These are phyloP conservation scores for Ceraclea dissimilis DNA, from an alignment of 2,888 invertebrate genomes.

Conservation along the genomic window DNA sequence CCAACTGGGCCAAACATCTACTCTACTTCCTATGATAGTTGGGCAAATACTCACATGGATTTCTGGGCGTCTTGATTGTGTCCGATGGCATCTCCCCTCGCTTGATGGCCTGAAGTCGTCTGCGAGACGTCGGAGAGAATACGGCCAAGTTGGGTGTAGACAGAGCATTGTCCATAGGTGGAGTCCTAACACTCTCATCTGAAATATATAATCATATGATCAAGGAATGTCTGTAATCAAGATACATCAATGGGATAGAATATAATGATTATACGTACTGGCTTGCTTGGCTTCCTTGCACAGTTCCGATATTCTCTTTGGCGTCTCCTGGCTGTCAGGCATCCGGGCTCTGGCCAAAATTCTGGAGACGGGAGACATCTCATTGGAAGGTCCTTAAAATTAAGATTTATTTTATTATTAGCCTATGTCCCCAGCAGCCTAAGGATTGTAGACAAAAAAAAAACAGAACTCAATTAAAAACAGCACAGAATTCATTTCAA, in stretches of 20 bases:
- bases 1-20: too few relatives aligned
- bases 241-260: too few relatives aligned
- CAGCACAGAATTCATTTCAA: too few relatives aligned
- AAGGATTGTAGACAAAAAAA: too few relatives aligned
- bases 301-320: conserved; percentile 33
- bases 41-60: conserved; percentile 43
- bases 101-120: conserved; percentile 38
- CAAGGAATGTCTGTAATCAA: not conserved
- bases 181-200: conserved; percentile 31
- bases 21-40: too few relatives aligned
- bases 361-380: conserved; percentile 42
- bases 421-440: too few relatives aligned
- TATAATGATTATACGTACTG: conserved; percentile 29
- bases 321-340: conserved; percentile 41
- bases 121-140: conserved; percentile 38
- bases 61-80: conserved; percentile 38
- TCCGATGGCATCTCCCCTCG: conserved; percentile 43
- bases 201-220: not conserved
- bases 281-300: conserved; percentile 31
- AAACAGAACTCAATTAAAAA: too few relatives aligned
- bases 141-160: conserved; percentile 38
- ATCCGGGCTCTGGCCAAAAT: conserved; percentile 48
- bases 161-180: conserved; percentile 39
- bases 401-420: too few relatives aligned
- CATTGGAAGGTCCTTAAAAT: conserved; percentile 5